Evolutionary conservation across 37 sponge, comb jelly and placozoan species (phyloP).

Genomic region (Cladorhizidae sp.): DNA sequence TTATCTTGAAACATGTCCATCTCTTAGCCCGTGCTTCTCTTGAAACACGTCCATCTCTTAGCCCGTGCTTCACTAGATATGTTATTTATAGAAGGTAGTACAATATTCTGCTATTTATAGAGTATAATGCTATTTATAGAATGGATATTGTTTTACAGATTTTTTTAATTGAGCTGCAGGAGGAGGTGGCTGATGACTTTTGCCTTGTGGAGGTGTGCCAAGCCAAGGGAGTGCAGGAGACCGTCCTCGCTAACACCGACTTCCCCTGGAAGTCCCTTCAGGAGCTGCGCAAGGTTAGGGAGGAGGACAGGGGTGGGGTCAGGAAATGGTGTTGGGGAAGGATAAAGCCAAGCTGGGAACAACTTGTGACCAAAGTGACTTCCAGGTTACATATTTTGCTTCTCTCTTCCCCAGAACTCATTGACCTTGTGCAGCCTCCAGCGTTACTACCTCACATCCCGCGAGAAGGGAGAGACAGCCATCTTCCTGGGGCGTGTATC

Average conservation of each 20-base stretch:
- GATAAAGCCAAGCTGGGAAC: too few relatives aligned
- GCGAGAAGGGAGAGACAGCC: conserved; percentile 15
- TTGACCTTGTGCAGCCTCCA: conserved; percentile 22
- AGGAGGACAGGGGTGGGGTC: not conserved
- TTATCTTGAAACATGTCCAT: too few relatives aligned
- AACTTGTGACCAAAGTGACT: not conserved
- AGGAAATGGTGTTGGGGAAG: too few relatives aligned
- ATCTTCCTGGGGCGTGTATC: conserved; percentile 18
- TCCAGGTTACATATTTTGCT: not conserved
- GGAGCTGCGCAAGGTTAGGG: conserved; percentile 30
- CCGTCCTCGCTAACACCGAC: conserved; percentile 43
- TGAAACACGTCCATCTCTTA: too few relatives aligned
- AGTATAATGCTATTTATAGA: too few relatives aligned
- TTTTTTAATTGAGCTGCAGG: conserved; percentile 45
- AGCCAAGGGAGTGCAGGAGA: conserved; percentile 34
- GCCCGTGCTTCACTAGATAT: too few relatives aligned
- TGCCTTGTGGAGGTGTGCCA: conserved; percentile 66
- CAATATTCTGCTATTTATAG: too few relatives aligned
- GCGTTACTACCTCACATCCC: conserved; percentile 40
- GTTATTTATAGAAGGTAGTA: too few relatives aligned
- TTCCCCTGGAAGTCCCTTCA: conserved; percentile 29
- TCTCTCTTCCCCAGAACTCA: conserved; percentile 19
- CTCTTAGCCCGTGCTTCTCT: too few relatives aligned
- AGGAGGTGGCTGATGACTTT: conserved; percentile 32
- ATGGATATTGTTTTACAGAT: too few relatives aligned